Percentiles rank a stretch among this genome's conserved stretches.
phyloP scores from a whole-genome alignment of 1,140 invertebrate genomes.

The Holcopasites calliopsidis region DNA sequence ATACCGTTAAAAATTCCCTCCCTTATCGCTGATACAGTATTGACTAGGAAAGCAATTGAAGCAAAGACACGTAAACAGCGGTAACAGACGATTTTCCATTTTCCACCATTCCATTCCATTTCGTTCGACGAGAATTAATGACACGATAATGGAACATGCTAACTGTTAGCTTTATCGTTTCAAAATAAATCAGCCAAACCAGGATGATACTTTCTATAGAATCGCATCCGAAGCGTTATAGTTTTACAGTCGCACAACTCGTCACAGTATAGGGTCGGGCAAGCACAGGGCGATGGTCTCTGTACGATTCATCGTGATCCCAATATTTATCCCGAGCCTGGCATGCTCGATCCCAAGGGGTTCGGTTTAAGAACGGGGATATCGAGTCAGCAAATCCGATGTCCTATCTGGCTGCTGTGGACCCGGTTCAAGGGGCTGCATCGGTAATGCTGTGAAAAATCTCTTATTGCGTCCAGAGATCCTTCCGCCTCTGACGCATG shows the following conservation, averaged over 20 bases:
- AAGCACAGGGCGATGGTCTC: constrained; percentile 79
- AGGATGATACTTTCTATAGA: constrained; percentile 55
- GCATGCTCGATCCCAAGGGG: constrained; percentile 82
- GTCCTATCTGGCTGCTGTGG: constrained; percentile 18
- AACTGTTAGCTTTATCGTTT: neutral
- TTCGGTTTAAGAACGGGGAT: constrained; percentile 74
- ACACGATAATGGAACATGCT: neutral
- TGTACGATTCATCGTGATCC: constrained; percentile 81
- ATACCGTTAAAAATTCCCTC: no score
- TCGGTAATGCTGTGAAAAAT: constrained; percentile 30
- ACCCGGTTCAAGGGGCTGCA: constrained; percentile 21
- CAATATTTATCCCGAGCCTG: constrained; percentile 81
- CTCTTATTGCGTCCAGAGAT: constrained; percentile 21
- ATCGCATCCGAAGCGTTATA: constrained; percentile 63
- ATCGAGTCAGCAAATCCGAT: constrained; percentile 33
- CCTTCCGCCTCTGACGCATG: neutral
- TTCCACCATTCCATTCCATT: neutral
- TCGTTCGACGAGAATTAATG: neutral
- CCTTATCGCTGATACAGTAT: no score
- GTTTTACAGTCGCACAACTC: constrained; percentile 67
- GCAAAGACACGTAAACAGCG: neutral
- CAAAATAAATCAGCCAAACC: neutral
- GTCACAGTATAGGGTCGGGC: constrained; percentile 76
- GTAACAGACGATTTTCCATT: neutral
- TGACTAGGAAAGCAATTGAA: neutral